Conservation (phyloP, 2,113 vertebrate genomes). For the Drymodes brunneopygia region DNA sequence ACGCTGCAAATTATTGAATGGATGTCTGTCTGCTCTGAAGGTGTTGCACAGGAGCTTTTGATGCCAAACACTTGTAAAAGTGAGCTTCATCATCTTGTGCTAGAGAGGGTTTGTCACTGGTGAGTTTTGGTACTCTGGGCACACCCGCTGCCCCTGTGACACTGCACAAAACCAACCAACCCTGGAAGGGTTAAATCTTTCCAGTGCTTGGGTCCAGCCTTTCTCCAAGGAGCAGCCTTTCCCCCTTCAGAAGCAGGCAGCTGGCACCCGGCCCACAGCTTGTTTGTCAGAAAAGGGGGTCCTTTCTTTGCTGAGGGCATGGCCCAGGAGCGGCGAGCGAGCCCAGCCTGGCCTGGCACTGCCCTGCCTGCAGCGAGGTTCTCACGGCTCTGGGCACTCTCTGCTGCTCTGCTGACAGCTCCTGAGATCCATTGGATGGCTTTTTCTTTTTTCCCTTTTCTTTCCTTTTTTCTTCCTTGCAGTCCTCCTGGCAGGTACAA, state of each 20-base stretch:
- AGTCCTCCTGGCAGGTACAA: not conserved
- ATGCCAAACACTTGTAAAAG: not conserved
- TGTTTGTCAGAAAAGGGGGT: slow-evolving; percentile 13
- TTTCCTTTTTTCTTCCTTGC: not conserved
- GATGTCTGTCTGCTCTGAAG: not conserved
- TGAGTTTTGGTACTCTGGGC: not conserved
- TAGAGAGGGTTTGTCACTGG: not conserved
- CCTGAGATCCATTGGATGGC: not conserved
- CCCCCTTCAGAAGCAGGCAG: not conserved
- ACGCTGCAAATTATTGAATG: not conserved
- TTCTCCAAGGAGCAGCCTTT: slow-evolving; percentile 1
- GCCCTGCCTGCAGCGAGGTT: not conserved
- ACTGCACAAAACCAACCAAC: not conserved
- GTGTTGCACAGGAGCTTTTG: not conserved
- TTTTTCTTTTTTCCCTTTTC: not conserved
- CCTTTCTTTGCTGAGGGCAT: not conserved
- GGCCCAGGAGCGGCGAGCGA: not conserved
- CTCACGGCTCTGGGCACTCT: not conserved
- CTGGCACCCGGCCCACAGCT: slow-evolving; percentile 19
- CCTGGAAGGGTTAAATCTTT: not conserved
- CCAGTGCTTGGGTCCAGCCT: not conserved
- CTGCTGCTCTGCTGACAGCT: not conserved
- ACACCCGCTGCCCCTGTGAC: accelerated
- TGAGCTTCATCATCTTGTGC: not conserved
- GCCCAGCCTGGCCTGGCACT: not conserved